Percentiles rank a stretch among this genome's conserved stretches.
Evolutionary conservation across 2,888 invertebrate genomes (phyloP).

Genomic region (Deladenus siricidicola): DNA sequence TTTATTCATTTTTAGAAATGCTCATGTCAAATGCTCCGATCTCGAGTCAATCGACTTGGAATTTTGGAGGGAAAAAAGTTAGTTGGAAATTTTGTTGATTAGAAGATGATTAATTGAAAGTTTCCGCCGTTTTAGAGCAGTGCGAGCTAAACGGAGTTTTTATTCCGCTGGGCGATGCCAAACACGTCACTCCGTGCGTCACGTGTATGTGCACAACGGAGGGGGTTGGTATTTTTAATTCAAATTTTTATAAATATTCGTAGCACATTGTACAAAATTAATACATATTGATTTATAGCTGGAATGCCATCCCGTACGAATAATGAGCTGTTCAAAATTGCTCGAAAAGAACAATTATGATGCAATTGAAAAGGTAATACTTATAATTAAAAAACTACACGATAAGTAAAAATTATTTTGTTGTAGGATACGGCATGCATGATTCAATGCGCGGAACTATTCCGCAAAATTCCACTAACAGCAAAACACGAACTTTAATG

Average conservation of each 20-base stretch:
- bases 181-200: slow-evolving; percentile 42
- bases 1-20: slow-evolving; percentile 30
- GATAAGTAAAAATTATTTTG: neutral
- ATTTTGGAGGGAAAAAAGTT: slow-evolving; percentile 51
- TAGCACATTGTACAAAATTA: neutral
- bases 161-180: slow-evolving; percentile 46
- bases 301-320: slow-evolving; percentile 46
- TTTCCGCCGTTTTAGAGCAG: slow-evolving; percentile 31
- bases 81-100: too few species aligned
- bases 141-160: slow-evolving; percentile 49
- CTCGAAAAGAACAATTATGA: slow-evolving; percentile 45
- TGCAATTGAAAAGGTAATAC: slow-evolving; percentile 32
- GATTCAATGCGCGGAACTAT: slow-evolving; percentile 48
- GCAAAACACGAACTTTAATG: too few species aligned
- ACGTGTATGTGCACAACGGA: slow-evolving; percentile 47
- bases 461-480: too few species aligned
- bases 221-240: slow-evolving; percentile 30
- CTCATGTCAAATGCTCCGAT: slow-evolving; percentile 48
- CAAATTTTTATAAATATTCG: slow-evolving; percentile 1
- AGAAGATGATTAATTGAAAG: too few species aligned
- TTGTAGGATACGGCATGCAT: slow-evolving; percentile 50
- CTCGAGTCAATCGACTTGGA: slow-evolving; percentile 46
- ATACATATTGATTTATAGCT: slow-evolving; percentile 26
- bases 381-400: neutral
- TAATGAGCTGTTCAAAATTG: slow-evolving; percentile 47